Percentiles rank a stretch among this genome's conserved stretches.
Evolutionary conservation across 2,797 vertebrate genomes (phyloP).

Genomic region (Lagothrix lagotricha): DNA sequence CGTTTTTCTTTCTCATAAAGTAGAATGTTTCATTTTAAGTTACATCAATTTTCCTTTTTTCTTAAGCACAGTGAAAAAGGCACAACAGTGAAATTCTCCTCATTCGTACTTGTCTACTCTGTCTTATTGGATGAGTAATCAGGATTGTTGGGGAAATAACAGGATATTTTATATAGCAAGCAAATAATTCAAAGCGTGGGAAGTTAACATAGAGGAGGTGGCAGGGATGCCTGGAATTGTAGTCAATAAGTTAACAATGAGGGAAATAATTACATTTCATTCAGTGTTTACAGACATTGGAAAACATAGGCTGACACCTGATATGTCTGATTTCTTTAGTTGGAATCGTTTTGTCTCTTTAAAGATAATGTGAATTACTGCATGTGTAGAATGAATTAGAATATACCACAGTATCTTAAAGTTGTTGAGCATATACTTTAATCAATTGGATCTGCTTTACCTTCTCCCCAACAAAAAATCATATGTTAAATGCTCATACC

Average conservation of each 20-base stretch:
- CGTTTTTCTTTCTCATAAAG: neutral
- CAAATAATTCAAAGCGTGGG: neutral
- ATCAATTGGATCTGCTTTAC: neutral
- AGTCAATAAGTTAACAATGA: neutral
- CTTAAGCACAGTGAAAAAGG: neutral
- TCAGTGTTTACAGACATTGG: neutral
- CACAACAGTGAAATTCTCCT: neutral
- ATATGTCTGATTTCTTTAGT: neutral
- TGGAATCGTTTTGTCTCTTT: neutral
- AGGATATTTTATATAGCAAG: neutral
- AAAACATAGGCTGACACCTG: neutral
- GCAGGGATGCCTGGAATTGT: neutral
- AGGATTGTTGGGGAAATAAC: slow-evolving; percentile 8
- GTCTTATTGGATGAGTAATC: neutral
- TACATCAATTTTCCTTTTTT: neutral
- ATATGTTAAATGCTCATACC: neutral
- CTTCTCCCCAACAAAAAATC: neutral
- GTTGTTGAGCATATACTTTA: neutral
- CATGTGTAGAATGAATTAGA: neutral
- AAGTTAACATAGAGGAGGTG: neutral
- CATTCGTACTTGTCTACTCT: neutral
- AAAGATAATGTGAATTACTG: neutral
- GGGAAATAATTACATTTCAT: neutral
- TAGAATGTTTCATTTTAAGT: slow-evolving; percentile 11
- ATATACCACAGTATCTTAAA: neutral